These are phyloP conservation scores for Dryocosmus kuriphilus DNA, from an alignment of 2,888 invertebrate species.

Conservation along the genomic window DNA sequence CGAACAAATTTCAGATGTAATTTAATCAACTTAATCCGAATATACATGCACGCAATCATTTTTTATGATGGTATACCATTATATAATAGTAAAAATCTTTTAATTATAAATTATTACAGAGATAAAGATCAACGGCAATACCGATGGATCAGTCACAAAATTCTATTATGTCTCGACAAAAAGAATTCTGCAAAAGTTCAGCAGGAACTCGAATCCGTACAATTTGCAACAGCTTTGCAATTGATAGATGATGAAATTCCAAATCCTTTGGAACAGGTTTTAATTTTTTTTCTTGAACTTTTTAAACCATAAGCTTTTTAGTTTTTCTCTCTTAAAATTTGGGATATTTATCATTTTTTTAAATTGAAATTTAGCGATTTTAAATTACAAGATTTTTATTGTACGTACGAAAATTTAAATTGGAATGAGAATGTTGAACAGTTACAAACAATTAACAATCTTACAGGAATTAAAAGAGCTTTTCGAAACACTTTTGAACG, in stretches of 20 bases:
- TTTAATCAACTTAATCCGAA: no score
- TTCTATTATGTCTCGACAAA: constrained; percentile 59
- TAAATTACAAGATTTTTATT: no score
- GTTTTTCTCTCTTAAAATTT: no score
- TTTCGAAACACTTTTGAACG: constrained; percentile 54
- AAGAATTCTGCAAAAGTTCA: constrained; percentile 48
- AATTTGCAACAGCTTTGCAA: constrained; percentile 58
- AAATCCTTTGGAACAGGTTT: constrained; percentile 54
- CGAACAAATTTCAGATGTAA: no score
- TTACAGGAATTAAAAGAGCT: constrained; percentile 62
- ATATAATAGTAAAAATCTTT: no score
- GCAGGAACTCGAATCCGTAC: constrained; percentile 56
- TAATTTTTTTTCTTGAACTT: constrained; percentile 2
- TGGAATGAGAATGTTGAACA: background rate
- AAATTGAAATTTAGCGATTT: no score
- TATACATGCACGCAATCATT: no score
- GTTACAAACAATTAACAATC: constrained; percentile 9
- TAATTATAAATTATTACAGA: constrained; percentile 41
- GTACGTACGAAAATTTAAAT: no score
- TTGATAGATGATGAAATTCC: constrained; percentile 57
- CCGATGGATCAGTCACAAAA: constrained; percentile 64
- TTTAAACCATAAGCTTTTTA: no score
- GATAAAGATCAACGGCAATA: constrained; percentile 53
- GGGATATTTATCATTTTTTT: no score
- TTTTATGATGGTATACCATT: no score